Base-by-base conservation (phyloP, 2,113 vertebrate genomes). In the Leptodactylus fuscus region DNA sequence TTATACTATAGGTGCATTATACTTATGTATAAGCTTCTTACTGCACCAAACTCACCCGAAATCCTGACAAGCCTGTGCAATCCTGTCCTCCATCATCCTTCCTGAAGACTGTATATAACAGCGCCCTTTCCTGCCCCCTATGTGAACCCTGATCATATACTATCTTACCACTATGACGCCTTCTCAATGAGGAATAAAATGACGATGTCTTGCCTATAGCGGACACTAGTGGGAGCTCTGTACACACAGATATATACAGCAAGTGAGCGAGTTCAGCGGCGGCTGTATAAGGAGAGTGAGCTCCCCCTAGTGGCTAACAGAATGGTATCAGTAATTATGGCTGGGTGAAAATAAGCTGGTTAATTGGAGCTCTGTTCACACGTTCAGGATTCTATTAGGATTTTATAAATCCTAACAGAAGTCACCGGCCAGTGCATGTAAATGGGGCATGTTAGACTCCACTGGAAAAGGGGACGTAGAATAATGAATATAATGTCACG, bases 11-110 rank as follows among this genome's bases (percentile, higher is more conserved):
- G n/a, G n/a, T n/a, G n/a, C 41, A 4, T 44, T 9, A 44, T 44
- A n/a, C 41, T 44, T 44, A 44, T 44, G 41, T 44, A 44, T 44
- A 44, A 5, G 41, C 9, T 9, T 9, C 41, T 9, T 44, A 44
- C 5, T 36, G 32, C 32, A 69, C 73, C 15, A 48, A 49, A 71
- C 69, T 73, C 46, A 58, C 77, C 36, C 53, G 44, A 80, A 80
- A 15, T 80, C 20, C 77, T 44, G 22, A 58, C 77, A 77, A 4
- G 18, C 6, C 10, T 55, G 75, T 7, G 29, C 4, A 36, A 77
- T 36, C 8, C 16, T 55, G 27, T 77, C 75, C 48, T 55, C 75
- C 75, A 77, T 77, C 13, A 5, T 9, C 34, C 74, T 12, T 29
- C 2, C 69, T 77, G 73, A 44, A 75, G 41, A 15, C 65, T 36